Evolutionary conservation across 1,140 invertebrate species (phyloP), one percentile per base, ranked within the genome.

Genomic region (Phocides pigmalion): DNA sequence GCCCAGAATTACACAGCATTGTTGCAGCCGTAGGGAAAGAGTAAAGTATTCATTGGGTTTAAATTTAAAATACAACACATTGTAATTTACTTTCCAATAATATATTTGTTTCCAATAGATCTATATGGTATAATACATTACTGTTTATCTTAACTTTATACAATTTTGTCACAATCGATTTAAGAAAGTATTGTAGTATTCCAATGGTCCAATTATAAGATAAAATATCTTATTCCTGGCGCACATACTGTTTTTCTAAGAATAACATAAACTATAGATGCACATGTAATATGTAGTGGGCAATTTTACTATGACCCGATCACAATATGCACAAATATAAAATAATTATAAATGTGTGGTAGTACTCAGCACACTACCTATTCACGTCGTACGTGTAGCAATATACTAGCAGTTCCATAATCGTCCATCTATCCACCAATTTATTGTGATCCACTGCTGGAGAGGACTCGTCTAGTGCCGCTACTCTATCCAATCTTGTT

Each of bases 101-200:
- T 87, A 84, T 87, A 87, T 87, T 86, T 84, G 72, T 75, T 82
- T 81, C 70, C 79, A 81, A 81, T 78, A 81, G 64, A 73, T 78
- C 70, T 68, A 67, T 73, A 72, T 67, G 72, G 74, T 84, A 82
- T 84, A 62, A 82, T 82, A 86, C 81, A 82, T 79, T 56, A 56
- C 53, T 41, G 72, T 71, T 64, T 75, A 77, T 58, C 59, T 70
- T 73, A 74, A 74, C 76, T 83, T 79, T 81, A 74, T 80, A 77
- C 67, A 56, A 56, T 56, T 56, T 42, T 37, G 19, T 42, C 42
- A 56, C 12, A 56, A 54, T 54, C 39, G 11, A 25, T 42, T 41
- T 35, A 35, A 35, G 4, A n/a, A n/a, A n/a, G 2, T 56, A 14
- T 28, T 56, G 12, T 42, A 42, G 37, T 25, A 28, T 14, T 12